phyloP scores from a whole-genome alignment of 2,797 vertebrate species.

The Pogoniulus pusillus region DNA sequence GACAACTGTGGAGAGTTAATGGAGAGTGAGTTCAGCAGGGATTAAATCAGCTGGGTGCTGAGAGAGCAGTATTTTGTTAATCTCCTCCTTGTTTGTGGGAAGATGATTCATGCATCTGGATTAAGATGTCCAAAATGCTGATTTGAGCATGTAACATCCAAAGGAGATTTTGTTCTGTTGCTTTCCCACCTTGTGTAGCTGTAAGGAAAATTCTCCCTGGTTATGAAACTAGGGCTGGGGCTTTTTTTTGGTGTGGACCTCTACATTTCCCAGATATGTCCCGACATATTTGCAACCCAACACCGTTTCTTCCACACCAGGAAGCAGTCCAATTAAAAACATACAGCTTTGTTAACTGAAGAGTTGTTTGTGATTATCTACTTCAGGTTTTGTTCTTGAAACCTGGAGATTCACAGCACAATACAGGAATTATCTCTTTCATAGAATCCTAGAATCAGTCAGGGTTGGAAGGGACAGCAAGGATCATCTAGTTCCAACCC shows the following conservation, averaged over 20 bases:
- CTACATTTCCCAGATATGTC: background rate
- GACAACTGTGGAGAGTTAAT: background rate
- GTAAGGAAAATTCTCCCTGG: background rate
- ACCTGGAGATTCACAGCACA: background rate
- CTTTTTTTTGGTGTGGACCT: background rate
- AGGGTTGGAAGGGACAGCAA: too few relatives aligned
- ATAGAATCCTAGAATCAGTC: too few relatives aligned
- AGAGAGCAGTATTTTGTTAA: conserved; percentile 43
- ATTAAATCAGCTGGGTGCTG: conserved; percentile 30
- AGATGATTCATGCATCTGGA: conserved; percentile 28
- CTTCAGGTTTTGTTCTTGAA: background rate
- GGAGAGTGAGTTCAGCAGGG: conserved; percentile 29
- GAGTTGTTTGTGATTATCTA: background rate
- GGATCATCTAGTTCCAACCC: too few relatives aligned
- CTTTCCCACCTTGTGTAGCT: background rate
- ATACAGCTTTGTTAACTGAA: background rate
- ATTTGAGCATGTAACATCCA: conserved; percentile 10
- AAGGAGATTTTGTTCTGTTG: background rate
- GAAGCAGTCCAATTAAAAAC: background rate
- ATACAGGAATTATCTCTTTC: background rate
- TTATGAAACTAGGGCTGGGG: rapidly evolving
- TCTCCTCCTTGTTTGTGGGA: conserved; percentile 10
- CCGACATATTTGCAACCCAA: background rate
- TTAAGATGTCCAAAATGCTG: conserved; percentile 39
- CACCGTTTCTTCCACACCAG: background rate